These are phyloP conservation scores for cat (Felis catus) DNA, from an alignment of 2,113 vertebrate species.

Conservation along the genomic window F.catus_Fca126_mat1.0 CM031419.1:65484501-65485000, in stretches of 20 bases:
- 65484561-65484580: neutral
- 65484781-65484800: too few species aligned
- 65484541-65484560: neutral
- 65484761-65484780: too few species aligned
- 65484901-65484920: neutral
- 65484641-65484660: too few species aligned
- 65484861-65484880: neutral
- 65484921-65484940: neutral
- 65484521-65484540: neutral
- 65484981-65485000: neutral
- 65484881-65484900: neutral
- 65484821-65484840: too few species aligned
- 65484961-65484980: neutral
- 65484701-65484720: too few species aligned
- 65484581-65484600: neutral
- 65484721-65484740: too few species aligned
- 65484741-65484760: too few species aligned
- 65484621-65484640: neutral
- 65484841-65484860: neutral
- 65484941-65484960: neutral
- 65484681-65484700: too few species aligned
- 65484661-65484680: too few species aligned
- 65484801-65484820: too few species aligned
- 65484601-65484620: neutral
- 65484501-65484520: neutral